Percentiles rank a stretch among this genome's conserved stretches.
Conservation (phyloP, 1,140 invertebrate species). For the Hypothenemus hampei region DNA sequence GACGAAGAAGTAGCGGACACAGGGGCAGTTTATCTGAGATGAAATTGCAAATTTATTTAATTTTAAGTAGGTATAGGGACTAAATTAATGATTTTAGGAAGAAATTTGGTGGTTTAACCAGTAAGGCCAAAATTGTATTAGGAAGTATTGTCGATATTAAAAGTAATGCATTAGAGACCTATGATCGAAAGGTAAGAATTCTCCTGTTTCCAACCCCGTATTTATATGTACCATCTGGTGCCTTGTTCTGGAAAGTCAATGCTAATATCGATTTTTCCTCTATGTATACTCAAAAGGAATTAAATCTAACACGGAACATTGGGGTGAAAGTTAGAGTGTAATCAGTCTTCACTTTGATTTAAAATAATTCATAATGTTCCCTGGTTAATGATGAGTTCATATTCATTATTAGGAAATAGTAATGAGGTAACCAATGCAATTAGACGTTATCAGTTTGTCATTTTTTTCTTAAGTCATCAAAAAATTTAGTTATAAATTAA, state of each 20-base stretch:
- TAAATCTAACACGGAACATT: too few relatives aligned
- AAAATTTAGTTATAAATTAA: not conserved
- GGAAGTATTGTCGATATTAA: slow-evolving; percentile 19
- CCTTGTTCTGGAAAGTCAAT: not conserved
- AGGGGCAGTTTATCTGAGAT: too few relatives aligned
- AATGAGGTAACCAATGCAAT: not conserved
- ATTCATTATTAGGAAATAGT: slow-evolving; percentile 10
- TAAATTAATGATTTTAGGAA: slow-evolving; percentile 1
- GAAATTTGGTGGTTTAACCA: slow-evolving; percentile 5
- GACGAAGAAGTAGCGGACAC: too few relatives aligned
- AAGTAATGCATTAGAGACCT: not conserved
- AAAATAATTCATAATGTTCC: too few relatives aligned
- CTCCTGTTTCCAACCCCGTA: not conserved
- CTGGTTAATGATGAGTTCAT: slow-evolving; percentile 15
- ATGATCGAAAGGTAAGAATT: slow-evolving; percentile 6
- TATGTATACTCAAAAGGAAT: not conserved
- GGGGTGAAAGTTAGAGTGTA: too few relatives aligned
- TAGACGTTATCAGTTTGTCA: not conserved
- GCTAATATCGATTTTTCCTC: not conserved
- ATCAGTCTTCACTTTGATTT: too few relatives aligned
- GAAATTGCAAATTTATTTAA: not conserved
- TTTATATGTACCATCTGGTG: not conserved
- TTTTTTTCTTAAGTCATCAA: not conserved
- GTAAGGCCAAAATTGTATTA: slow-evolving; percentile 11
- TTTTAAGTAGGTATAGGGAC: too few relatives aligned